Percentiles rank a stretch among this genome's conserved stretches.
Evolutionary conservation across 2,113 vertebrate genomes (phyloP).

Genomic region (Albula glossodonta): DNA sequence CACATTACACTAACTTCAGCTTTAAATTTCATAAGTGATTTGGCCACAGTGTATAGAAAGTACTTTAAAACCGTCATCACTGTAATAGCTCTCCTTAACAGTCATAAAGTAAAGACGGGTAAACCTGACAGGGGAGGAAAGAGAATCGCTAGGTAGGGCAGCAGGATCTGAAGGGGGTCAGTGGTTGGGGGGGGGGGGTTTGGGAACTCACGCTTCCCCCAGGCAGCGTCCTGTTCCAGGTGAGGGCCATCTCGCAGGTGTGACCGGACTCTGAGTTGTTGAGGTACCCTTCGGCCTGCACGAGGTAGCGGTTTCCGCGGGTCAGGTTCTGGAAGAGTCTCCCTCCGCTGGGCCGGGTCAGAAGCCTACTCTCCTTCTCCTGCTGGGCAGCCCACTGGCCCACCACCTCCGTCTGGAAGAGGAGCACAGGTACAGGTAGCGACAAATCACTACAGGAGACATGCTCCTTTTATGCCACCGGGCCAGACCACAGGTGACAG

Average conservation of each 20-base stretch:
- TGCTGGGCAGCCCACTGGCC: slow-evolving; percentile 85
- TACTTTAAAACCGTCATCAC: too few relatives aligned
- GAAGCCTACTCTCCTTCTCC: slow-evolving; percentile 78
- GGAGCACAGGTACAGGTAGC: not conserved
- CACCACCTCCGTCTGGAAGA: slow-evolving; percentile 73
- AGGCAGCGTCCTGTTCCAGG: slow-evolving; percentile 84
- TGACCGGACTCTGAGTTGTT: slow-evolving; percentile 85
- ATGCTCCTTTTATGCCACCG: not conserved
- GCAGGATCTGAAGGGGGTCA: too few relatives aligned
- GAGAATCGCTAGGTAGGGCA: too few relatives aligned
- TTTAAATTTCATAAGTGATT: too few relatives aligned
- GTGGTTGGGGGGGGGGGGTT: not conserved
- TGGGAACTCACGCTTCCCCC: slow-evolving; percentile 80
- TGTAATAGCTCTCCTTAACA: too few relatives aligned
- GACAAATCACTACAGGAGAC: not conserved
- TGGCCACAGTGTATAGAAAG: too few relatives aligned
- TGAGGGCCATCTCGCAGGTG: slow-evolving; percentile 85
- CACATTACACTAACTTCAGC: too few relatives aligned
- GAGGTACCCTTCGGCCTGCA: slow-evolving; percentile 84
- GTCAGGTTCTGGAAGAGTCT: slow-evolving; percentile 81
- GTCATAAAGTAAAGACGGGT: too few relatives aligned
- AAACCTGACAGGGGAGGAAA: too few relatives aligned
- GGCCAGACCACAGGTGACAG: too few relatives aligned
- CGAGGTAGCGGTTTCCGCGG: slow-evolving; percentile 80
- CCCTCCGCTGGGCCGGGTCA: slow-evolving; percentile 75